A percentile compares a stretch with the other conserved stretches of the same genome.
Evolutionary conservation across 2,797 vertebrate genomes (phyloP).

Genomic region (Hyperoplus immaculatus): DNA sequence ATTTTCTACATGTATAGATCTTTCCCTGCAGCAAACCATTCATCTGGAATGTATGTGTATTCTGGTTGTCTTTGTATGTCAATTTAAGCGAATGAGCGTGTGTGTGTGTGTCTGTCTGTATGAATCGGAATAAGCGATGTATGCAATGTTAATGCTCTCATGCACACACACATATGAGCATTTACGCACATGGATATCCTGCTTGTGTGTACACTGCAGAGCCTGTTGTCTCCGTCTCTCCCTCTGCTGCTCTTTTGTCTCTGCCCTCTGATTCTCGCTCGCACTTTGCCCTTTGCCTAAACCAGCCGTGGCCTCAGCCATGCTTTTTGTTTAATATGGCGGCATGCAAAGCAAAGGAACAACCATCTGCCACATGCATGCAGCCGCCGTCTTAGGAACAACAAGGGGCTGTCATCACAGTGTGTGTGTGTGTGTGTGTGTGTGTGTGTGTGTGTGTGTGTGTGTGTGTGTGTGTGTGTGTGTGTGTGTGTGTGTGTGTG

Average conservation of each 20-base stretch:
- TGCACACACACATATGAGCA: conserved; percentile 33
- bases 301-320: conserved; percentile 72
- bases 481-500: conserved; percentile 64
- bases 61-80: conserved; percentile 18
- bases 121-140: conserved; percentile 12
- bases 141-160: conserved; percentile 31
- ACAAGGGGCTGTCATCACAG: conserved; percentile 78
- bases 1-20: conserved; percentile 1
- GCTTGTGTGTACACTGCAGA: conserved; percentile 43
- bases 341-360: conserved; percentile 75
- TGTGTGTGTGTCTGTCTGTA: conserved; percentile 12
- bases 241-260: conserved; percentile 72
- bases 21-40: conserved; percentile 17
- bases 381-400: conserved; percentile 71
- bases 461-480: conserved; percentile 21
- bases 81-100: conserved; percentile 18
- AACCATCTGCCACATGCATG: conserved; percentile 84
- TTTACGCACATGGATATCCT: conserved; percentile 52
- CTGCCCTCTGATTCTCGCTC: conserved; percentile 48
- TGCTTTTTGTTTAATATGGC: conserved; percentile 81
- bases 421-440: conserved; percentile 64
- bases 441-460: conserved; percentile 40
- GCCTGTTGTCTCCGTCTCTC: conserved; percentile 54
- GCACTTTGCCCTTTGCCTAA: conserved; percentile 79
- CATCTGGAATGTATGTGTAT: conserved; percentile 14